phyloP scores from a whole-genome alignment of 2,888 invertebrate genomes.

The Halictus quadricinctus region DNA sequence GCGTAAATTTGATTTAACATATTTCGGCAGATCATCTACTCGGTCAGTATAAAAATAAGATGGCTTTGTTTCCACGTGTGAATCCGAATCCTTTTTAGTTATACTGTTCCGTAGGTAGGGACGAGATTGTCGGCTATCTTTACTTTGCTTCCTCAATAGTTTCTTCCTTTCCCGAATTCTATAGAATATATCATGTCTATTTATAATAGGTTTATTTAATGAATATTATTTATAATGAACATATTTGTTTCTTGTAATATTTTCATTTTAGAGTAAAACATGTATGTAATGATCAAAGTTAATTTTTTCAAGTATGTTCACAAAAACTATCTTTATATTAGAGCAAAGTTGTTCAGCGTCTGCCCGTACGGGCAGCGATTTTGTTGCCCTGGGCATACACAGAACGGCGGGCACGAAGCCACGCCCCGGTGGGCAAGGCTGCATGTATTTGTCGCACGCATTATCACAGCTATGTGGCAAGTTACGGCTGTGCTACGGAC shows the following conservation, averaged over 20 bases:
- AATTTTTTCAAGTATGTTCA: background rate
- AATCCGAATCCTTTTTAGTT: slow-evolving; percentile 27
- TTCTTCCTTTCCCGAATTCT: slow-evolving; percentile 40
- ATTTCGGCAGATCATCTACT: slow-evolving; percentile 25
- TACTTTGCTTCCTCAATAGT: background rate
- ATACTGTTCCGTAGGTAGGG: slow-evolving; percentile 20
- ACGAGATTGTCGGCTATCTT: slow-evolving; percentile 17
- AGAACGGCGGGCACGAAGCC: too few relatives aligned
- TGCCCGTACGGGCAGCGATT: too few relatives aligned
- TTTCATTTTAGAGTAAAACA: background rate
- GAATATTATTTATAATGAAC: background rate
- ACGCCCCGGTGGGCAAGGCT: too few relatives aligned
- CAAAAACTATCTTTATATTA: background rate
- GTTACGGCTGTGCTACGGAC: too few relatives aligned
- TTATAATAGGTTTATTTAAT: background rate
- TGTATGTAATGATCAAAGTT: background rate
- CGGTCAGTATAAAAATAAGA: slow-evolving; percentile 27
- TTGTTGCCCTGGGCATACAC: too few relatives aligned
- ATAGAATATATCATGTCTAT: background rate
- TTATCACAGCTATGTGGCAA: too few relatives aligned
- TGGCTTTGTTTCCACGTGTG: slow-evolving; percentile 15
- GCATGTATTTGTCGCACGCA: too few relatives aligned
- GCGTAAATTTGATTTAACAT: slow-evolving; percentile 13
- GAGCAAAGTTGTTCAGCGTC: too few relatives aligned
- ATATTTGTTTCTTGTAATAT: background rate